These are phyloP conservation scores for Rousettus leschenaultii DNA, from an alignment of 2,113 vertebrate species.

Conservation along the genomic window DNA sequence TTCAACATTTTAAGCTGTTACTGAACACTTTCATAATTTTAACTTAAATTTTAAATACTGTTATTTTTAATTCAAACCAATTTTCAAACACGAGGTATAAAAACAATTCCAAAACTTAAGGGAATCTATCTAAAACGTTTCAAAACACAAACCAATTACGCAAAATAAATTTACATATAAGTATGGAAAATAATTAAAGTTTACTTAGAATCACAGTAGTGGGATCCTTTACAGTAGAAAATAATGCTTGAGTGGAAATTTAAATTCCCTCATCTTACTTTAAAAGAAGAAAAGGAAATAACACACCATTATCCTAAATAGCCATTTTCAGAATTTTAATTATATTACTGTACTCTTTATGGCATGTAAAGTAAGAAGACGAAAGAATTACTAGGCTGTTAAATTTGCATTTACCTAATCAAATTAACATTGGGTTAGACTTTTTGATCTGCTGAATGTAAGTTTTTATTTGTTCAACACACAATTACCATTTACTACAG, in stretches of 20 bases:
- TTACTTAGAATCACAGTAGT: constrained; percentile 60
- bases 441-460: constrained; percentile 70
- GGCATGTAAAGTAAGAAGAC: constrained; percentile 71
- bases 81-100: constrained; percentile 30
- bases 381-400: constrained; percentile 73
- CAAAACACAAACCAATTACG: constrained; percentile 57
- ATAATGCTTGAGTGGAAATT: constrained; percentile 56
- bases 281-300: constrained; percentile 48
- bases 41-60: constrained; percentile 33
- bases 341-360: constrained; percentile 62
- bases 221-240: constrained; percentile 45
- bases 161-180: constrained; percentile 60
- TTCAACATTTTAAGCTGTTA: constrained; percentile 10
- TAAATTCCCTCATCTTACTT: constrained; percentile 68
- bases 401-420: constrained; percentile 74
- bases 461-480: constrained; percentile 70
- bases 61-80: constrained; percentile 38
- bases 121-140: constrained; percentile 50
- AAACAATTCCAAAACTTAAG: constrained; percentile 52
- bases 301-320: constrained; percentile 63
- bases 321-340: constrained; percentile 66
- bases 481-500: constrained; percentile 49
- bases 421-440: constrained; percentile 73
- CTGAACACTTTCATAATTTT: neutral
- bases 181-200: constrained; percentile 67